A percentile compares a stretch with the other conserved stretches of the same genome.
Conservation (phyloP, 2,888 invertebrate genomes). For the Lordiphosa andalusiaca region DNA sequence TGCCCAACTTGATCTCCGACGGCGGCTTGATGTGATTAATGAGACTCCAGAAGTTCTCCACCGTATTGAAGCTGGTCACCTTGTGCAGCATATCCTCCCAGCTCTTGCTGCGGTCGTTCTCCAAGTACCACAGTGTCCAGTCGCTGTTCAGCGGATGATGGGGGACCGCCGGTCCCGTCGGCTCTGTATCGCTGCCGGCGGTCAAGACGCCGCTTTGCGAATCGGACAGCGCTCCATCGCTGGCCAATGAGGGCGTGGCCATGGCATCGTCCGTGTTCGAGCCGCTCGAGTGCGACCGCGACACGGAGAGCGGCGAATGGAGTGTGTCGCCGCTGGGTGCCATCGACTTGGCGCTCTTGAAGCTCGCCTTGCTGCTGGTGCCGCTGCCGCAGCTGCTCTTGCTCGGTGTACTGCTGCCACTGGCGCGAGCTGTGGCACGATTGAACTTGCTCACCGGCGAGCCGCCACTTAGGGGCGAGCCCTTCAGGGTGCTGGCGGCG, state of each 20-base stretch:
- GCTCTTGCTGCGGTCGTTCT: slow-evolving; percentile 88
- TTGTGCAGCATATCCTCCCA: slow-evolving; percentile 97
- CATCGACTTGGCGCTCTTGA: too few species aligned
- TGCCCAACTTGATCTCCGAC: slow-evolving; percentile 87
- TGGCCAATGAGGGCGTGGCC: not conserved
- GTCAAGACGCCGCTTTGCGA: not conserved
- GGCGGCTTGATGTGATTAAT: slow-evolving; percentile 92
- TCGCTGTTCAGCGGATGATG: slow-evolving; percentile 95
- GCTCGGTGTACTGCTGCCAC: too few species aligned
- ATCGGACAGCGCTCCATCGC: slow-evolving; percentile 7
- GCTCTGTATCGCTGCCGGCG: not conserved
- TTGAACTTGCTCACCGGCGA: not conserved
- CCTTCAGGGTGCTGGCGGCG: not conserved
- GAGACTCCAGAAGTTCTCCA: slow-evolving; percentile 98
- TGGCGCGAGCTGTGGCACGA: too few species aligned
- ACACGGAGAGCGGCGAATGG: slow-evolving; percentile 16
- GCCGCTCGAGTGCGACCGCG: slow-evolving; percentile 24
- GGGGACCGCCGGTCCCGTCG: slow-evolving; percentile 81
- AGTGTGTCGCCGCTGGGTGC: too few species aligned
- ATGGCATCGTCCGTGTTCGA: slow-evolving; percentile 12
- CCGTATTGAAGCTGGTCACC: slow-evolving; percentile 94
- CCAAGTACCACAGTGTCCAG: slow-evolving; percentile 99
- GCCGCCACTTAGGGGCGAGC: not conserved
- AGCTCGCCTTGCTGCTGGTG: too few species aligned
- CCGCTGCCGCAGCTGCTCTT: not conserved